Evolutionary conservation across 2,888 invertebrate species (phyloP).

Genomic region (Ypsolopha sequella): DNA sequence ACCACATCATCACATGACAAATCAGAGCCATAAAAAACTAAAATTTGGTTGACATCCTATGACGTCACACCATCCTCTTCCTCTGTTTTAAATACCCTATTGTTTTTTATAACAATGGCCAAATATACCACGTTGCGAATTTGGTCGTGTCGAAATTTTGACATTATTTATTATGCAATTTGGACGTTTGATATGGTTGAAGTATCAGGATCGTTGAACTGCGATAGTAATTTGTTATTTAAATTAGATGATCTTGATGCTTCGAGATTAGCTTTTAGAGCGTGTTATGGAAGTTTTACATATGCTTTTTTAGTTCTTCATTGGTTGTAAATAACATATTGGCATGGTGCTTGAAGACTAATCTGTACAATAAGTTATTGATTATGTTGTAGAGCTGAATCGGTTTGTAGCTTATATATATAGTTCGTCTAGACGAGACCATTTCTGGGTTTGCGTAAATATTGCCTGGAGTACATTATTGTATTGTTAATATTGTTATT

Average conservation of each 20-base stretch:
- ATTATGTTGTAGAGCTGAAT: no score
- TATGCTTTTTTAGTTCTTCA: no score
- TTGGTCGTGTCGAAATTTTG: constrained; percentile 29
- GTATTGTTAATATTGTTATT: no score
- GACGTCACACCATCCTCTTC: constrained; percentile 33
- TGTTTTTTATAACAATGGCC: constrained; percentile 48
- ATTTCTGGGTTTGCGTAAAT: no score
- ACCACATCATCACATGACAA: no score
- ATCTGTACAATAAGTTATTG: background rate
- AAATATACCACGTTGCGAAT: constrained; percentile 20
- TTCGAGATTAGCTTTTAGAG: background rate
- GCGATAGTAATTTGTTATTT: background rate
- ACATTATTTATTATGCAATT: constrained; percentile 22
- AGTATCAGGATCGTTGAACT: background rate
- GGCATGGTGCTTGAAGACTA: background rate
- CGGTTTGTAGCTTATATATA: no score
- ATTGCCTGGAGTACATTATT: no score
- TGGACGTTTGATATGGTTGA: constrained; percentile 5
- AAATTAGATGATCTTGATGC: background rate
- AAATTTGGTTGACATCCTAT: constrained; percentile 9
- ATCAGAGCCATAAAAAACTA: no score
- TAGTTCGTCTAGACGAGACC: no score
- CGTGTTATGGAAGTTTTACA: no score
- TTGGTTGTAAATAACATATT: no score
- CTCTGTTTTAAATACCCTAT: constrained; percentile 25